phyloP scores from a whole-genome alignment of 2,888 invertebrate species.

The Watsonalla binaria region DNA sequence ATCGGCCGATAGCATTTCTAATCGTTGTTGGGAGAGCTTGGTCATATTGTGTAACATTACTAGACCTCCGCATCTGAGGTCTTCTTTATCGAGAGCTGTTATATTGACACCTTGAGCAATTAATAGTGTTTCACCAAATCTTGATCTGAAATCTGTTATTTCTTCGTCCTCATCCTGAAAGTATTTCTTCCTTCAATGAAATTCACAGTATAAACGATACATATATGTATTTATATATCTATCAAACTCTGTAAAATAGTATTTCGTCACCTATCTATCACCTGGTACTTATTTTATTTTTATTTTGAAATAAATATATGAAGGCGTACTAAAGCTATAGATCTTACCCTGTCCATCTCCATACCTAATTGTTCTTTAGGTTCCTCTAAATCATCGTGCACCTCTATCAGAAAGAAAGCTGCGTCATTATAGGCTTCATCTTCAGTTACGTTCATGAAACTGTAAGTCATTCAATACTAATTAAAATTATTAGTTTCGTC shows the following conservation, averaged over 20 bases:
- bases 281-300: no score
- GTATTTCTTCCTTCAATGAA: not conserved
- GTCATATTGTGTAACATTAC: constrained; percentile 84
- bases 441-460: constrained; percentile 52
- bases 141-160: constrained; percentile 85
- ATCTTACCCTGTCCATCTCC: constrained; percentile 83
- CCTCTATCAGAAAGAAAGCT: constrained; percentile 82
- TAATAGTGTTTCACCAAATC: constrained; percentile 82
- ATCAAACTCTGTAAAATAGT: no score
- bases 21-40: constrained; percentile 70
- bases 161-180: constrained; percentile 83
- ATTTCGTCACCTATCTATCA: no score
- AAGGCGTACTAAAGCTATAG: no score
- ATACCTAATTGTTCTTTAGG: constrained; percentile 87
- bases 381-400: constrained; percentile 86
- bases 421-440: constrained; percentile 71
- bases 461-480: constrained; percentile 22
- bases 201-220: no score
- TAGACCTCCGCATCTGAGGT: constrained; percentile 86
- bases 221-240: no score
- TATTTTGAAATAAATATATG: no score
- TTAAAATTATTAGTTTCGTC: not conserved
- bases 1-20: constrained; percentile 81
- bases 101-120: constrained; percentile 84
- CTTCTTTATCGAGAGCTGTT: constrained; percentile 85